Evolutionary conservation across 2,113 vertebrate species (phyloP).

Genomic region (Anhinga rufa): DNA sequence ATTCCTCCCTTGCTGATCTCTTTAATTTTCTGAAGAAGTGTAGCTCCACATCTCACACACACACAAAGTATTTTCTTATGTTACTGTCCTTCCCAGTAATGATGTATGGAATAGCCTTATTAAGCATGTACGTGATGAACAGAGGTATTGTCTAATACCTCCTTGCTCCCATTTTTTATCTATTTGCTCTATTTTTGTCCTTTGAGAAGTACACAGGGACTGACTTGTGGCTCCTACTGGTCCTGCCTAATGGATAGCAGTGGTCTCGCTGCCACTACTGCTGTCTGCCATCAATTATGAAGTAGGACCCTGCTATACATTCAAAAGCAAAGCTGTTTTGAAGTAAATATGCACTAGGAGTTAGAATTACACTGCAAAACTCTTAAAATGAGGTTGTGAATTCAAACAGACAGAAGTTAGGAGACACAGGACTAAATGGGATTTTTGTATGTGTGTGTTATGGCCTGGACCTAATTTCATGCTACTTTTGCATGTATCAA

Average conservation of each 20-base stretch:
- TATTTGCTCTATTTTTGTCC: not conserved
- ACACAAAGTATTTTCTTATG: not conserved
- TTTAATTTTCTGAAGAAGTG: not conserved
- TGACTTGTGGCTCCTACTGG: not conserved
- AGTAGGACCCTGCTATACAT: not conserved
- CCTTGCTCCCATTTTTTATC: not conserved
- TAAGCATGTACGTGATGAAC: accelerated
- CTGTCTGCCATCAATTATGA: not conserved
- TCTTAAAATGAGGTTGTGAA: not conserved
- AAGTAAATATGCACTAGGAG: not conserved
- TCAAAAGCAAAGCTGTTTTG: not conserved
- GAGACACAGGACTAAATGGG: not conserved
- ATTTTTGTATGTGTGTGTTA: not conserved
- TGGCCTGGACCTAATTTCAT: not conserved
- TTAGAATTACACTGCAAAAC: not conserved
- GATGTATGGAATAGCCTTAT: not conserved
- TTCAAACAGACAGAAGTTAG: not conserved
- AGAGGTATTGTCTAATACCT: not conserved
- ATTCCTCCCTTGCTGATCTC: not conserved
- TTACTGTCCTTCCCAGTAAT: not conserved
- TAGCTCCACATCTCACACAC: not conserved
- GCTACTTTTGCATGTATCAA: not conserved
- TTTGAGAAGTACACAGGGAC: not conserved
- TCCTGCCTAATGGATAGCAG: not conserved
- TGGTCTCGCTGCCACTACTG: not conserved